Base-by-base conservation (phyloP, 2,797 vertebrate genomes). In the Psittacula echo region DNA sequence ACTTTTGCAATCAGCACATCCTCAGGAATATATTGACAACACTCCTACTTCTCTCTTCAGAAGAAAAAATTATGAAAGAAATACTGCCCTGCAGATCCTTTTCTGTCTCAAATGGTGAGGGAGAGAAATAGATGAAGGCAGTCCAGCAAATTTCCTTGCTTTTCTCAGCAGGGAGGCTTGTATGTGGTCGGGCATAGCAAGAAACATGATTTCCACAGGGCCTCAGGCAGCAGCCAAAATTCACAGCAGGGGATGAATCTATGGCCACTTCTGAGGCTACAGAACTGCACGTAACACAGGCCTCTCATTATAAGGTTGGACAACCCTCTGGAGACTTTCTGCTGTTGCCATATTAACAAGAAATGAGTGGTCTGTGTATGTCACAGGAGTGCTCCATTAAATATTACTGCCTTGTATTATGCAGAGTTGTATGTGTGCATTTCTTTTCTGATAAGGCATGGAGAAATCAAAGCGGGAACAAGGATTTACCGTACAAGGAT, bases 201-300 rank as follows among this genome's bases (percentile, higher is more conserved):
- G 83, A 96, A 96, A 94, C 44, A 41, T 84, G 87, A 96, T 94
- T 96, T 95, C 96, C 88, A 96, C 84, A 96, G 90, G 94, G 88
- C 92, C 91, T 94, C 85, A 83, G 92, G 93, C 87, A 85, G 91
- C 92, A 95, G 96, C 80, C 95, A 96, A 87, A 93, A 93, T 95
- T 95, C 96, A 93, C 94, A 95, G 95, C 93, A 93, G 93, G 95
- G 70, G 77, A 60, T 76, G 89, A 93, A 94, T 93, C 94, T 79
- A 50, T 45, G 95, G 79, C 87, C 92, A 84, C 90, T 95, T 96
- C 89, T 93, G 91, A 94, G 82, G 76, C 74, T 91, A 66, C 65
- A 89, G 85, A 96, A 51, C 67, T 70, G 47, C 21, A 7, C 64
- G 37, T 65, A 94, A 85, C 75, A 74, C 68, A 75, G 85, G 64